Conservation (phyloP, 2,888 invertebrate genomes). For the Phalera bucephala region DNA sequence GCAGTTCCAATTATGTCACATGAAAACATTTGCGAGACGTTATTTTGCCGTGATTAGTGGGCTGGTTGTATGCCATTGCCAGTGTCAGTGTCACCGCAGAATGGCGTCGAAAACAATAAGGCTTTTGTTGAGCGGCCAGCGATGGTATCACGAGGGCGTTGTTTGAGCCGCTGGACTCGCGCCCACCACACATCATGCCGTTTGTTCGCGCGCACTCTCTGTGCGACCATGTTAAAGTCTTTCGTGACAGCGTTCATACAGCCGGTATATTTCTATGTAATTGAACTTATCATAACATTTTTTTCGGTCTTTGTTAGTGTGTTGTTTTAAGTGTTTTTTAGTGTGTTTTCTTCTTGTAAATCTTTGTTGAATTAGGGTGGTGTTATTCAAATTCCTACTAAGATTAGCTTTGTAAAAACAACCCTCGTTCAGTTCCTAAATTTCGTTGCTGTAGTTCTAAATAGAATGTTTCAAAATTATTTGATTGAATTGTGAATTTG, state of each 20-base stretch:
- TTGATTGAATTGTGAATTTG: too few relatives aligned
- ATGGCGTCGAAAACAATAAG: conserved; percentile 40
- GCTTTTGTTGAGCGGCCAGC: conserved; percentile 38
- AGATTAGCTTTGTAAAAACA: too few relatives aligned
- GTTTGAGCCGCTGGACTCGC: conserved; percentile 21
- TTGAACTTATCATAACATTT: background rate
- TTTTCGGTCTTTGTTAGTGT: too few relatives aligned
- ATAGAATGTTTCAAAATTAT: too few relatives aligned
- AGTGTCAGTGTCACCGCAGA: conserved; percentile 47
- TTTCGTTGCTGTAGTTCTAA: too few relatives aligned
- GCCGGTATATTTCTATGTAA: conserved; percentile 43
- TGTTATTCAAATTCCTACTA: too few relatives aligned
- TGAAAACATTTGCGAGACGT: conserved; percentile 32
- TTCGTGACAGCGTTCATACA: conserved; percentile 48
- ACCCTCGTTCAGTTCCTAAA: too few relatives aligned
- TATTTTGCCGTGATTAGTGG: conserved; percentile 20
- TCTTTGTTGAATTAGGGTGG: too few relatives aligned
- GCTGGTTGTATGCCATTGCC: conserved; percentile 36
- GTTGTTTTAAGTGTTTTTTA: too few relatives aligned
- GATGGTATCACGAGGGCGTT: conserved; percentile 51
- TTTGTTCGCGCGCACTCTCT: conserved; percentile 29
- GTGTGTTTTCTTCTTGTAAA: too few relatives aligned
- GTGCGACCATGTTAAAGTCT: conserved; percentile 49
- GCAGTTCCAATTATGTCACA: conserved; percentile 40
- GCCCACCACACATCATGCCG: conserved; percentile 34